Base-by-base conservation (phyloP, 1,140 invertebrate species). In the Contarinia nasturtii region DNA sequence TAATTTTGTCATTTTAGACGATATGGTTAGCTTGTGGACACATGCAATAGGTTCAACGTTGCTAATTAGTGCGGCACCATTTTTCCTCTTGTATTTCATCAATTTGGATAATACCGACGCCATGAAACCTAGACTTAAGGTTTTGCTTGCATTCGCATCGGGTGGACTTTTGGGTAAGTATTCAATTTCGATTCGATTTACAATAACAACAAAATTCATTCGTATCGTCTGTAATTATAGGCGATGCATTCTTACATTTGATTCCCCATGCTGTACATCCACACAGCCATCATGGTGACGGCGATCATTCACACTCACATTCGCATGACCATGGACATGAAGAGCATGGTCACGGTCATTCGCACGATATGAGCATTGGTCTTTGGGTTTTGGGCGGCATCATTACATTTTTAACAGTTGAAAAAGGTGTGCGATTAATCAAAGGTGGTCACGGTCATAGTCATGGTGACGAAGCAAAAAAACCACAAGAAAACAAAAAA, bases 201-300 rank as follows among this genome's bases (percentile, higher is more conserved):
- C n/a, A n/a, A n/a, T n/a, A n/a, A n/a, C n/a, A n/a, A n/a, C n/a
- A n/a, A n/a, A n/a, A n/a, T n/a, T n/a, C n/a, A n/a, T n/a, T n/a
- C n/a, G n/a, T n/a, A n/a, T n/a, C n/a, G n/a, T n/a, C n/a, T n/a
- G n/a, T n/a, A n/a, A n/a, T n/a, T 27, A 27, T 10, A 27, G 27
- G 27, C 3, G 92, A 98, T 66, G 91, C 96, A 1, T 98, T 97
- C 63, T 70, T 97, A 1, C 93, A 98, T 65, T 69, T 97, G 15
- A 72, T 98, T 47, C 93, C 93, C 0, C 92, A 98, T 68, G 87
- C 92, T 0, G 71, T 93, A 2, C 67, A 77, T 36, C 74, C 80
- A 7, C 73, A 76, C 49, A 56, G 57, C n/a, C 69, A 68, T 57
- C 60, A 63, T 33, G 59, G 51, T 19, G 66, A 70, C 42, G 63